Base-by-base conservation (phyloP, 2,797 vertebrate genomes). In the Galaxias olidus region DNA sequence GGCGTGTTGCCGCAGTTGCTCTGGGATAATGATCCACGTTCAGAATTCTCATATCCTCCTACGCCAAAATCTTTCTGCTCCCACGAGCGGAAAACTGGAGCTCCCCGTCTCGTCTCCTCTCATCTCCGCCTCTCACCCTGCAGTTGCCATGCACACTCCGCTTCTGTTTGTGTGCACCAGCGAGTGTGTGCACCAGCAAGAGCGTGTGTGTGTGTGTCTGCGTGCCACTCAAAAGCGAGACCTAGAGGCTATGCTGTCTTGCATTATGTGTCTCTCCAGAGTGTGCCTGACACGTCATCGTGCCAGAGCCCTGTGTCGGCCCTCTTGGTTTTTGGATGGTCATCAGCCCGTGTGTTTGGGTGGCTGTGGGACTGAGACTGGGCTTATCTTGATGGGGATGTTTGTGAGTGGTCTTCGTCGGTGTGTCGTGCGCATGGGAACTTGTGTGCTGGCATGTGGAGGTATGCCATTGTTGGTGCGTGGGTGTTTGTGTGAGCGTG, bases 31-130 rank as follows among this genome's bases (percentile, higher is more conserved):
- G 81, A 84, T 85, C 79, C 82, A 83, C 66, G 51, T 86, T 87
- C 70, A 83, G 76, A 81, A 85, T 85, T 83, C 81, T 86, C 83
- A 84, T 83, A 86, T 87, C 85, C 84, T 86, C 84, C 84, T 76
- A 88, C 81, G 73, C 73, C 74, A 71, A 74, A 84, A 81, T 89
- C 76, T 76, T 87, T 87, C 85, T 87, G 88, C 86, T 83, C 79
- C 76, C 73, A 63, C 83, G 79, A 86, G 86, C 81, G 73, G 81
- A 84, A 86, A 88, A 80, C 76, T 78, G 81, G 77, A 82, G 77
- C 83, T 65, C 65, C 79, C 73, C 69, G 42, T 83, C 81, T 86
- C 78, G 75, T 57, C 75, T 78, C 73, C 46, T 86, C 83, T 83
- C 82, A 71, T 86, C 82, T 77, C 49, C 20, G 41, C 71, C 75